phyloP scores from a whole-genome alignment of 30 jellyfish, hydroid and myxozoan genomes.

The Chrysaora quinquecirrha region DNA sequence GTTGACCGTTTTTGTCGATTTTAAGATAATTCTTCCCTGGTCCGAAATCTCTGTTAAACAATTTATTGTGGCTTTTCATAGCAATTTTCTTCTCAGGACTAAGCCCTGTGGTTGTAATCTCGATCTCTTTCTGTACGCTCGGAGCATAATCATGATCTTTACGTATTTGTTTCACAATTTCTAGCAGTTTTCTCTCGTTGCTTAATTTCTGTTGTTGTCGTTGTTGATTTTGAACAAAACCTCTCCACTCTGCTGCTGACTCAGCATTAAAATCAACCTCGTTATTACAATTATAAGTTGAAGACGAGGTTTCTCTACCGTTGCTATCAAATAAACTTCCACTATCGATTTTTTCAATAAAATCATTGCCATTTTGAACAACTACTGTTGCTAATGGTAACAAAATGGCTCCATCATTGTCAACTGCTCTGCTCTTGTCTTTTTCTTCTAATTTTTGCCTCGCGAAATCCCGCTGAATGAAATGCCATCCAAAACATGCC shows the following conservation, averaged over 20 bases:
- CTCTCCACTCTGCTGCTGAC: background rate
- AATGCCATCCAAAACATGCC: constrained; percentile 75
- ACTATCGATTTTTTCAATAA: constrained; percentile 11
- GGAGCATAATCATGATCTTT: constrained; percentile 68
- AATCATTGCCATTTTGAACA: constrained; percentile 36
- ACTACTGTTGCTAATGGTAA: constrained; percentile 40
- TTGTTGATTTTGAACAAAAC: no score
- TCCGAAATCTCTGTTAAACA: no score
- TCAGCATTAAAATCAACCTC: background rate
- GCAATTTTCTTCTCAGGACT: constrained; percentile 22
- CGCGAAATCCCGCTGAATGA: constrained; percentile 60
- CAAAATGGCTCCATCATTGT: background rate
- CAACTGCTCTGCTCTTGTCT: background rate
- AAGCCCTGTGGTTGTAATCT: constrained; percentile 23
- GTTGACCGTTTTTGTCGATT: background rate
- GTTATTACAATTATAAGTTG: constrained; percentile 17
- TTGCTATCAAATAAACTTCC: constrained; percentile 35
- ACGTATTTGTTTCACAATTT: constrained; percentile 16
- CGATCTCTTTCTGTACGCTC: constrained; percentile 54
- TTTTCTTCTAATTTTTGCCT: constrained; percentile 1
- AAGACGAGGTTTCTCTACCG: constrained; percentile 47
- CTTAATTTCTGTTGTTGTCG: background rate
- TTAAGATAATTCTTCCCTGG: background rate
- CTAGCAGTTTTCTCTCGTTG: background rate
- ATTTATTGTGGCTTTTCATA: no score